Evolutionary conservation across 2,888 invertebrate genomes (phyloP), one percentile per base, ranked within the genome.

Genomic region (Argynnis bischoffii): DNA sequence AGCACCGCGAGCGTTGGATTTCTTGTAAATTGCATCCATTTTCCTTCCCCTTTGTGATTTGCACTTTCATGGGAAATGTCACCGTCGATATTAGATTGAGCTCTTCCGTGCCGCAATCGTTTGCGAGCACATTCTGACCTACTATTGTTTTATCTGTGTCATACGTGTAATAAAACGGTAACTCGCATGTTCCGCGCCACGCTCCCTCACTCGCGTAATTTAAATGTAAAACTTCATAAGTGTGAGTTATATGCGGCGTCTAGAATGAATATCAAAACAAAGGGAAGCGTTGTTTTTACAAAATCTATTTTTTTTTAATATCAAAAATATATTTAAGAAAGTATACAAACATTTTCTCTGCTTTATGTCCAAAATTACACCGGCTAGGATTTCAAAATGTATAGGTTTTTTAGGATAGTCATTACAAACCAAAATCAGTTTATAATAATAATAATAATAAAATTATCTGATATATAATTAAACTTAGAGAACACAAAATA

Each of bases 11-110:
- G 31, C 18, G 16, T 26, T 13, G 35, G 26, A 48, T 55, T 14
- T 50, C 59, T 47, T 63, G 69, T 75, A 79, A 79, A 79, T 79
- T 79, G 77, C 77, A 78, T 78, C 73, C 72, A 78, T 79, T 78
- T 76, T 74, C 74, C 14, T 55, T 75, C 72, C 74, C 64, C 73
- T 71, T 71, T 69, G 71, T 66, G 69, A 66, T 66, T 69, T 69
- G 71, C 71, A 71, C 63, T 69, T 66, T 54, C 59, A 60, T 47
- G 56, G 63, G 54, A 56, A 66, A 64, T 64, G 59, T 60, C 51
- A 60, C 35, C 60, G 60, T 35, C 51, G 14, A 60, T 60, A 60
- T 60, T 60, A 60, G 50, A 60, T 60, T 51, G 60, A 60, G 50
- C 50, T 60, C 48, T 51, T 35, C 35, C 60, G 51, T 60, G 60